Conservation (phyloP, 2,113 vertebrate genomes). For the Chloroceryle aenea region DNA sequence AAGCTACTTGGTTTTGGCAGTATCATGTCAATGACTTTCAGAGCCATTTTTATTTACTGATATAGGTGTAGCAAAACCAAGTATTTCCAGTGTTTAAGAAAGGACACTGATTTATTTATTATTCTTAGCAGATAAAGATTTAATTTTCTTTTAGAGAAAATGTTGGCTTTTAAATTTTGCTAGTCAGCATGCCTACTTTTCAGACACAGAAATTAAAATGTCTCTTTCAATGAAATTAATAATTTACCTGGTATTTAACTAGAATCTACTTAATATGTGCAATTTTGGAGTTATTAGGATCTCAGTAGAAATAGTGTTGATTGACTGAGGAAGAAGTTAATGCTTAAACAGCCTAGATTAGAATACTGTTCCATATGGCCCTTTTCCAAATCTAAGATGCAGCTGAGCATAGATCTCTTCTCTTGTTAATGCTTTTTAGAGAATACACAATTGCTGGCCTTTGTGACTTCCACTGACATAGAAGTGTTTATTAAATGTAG, state of each 20-base stretch:
- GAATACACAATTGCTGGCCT: neutral
- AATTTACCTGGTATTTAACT: neutral
- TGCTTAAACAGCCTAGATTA: neutral
- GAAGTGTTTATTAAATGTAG: neutral
- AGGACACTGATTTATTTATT: neutral
- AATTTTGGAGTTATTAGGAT: neutral
- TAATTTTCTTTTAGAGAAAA: neutral
- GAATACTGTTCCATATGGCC: neutral
- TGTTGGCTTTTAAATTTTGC: neutral
- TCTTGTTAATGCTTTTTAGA: neutral
- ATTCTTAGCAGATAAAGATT: neutral
- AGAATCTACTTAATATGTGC: neutral
- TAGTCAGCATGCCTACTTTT: neutral
- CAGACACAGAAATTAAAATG: neutral
- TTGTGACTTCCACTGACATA: neutral
- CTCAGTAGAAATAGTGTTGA: neutral
- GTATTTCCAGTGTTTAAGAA: neutral
- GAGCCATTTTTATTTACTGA: neutral
- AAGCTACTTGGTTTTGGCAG: neutral
- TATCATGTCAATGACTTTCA: neutral
- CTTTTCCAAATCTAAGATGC: neutral
- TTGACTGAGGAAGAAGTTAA: neutral
- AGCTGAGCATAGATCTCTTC: neutral
- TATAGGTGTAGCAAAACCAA: neutral
- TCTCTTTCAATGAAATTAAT: neutral